Evolutionary conservation across 2,113 vertebrate genomes (phyloP), one percentile per base, ranked within the genome.

Genomic region (Opisthocomus hoazin): DNA sequence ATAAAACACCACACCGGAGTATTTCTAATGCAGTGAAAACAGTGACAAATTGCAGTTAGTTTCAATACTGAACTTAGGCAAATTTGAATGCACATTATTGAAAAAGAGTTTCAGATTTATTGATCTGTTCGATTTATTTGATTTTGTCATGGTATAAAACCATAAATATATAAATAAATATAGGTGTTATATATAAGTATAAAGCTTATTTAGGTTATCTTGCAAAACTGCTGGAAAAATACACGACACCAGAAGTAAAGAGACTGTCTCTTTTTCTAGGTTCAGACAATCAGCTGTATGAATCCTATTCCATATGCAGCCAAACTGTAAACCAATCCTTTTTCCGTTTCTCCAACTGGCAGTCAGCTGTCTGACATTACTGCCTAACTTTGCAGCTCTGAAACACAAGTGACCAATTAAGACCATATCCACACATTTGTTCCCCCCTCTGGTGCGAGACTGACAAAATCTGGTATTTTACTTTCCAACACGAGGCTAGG

Each of bases 351-450:
- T 66, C 79, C 89, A 92, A 93, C 90, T 68, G 81, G 88, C 84
- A 92, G 37, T 97, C 84, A 94, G 92, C 93, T 92, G 77, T 60
- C 84, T 92, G 93, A 90, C 50, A 78, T 78, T 94, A 84, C 83
- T 92, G 96, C 82, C 88, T 92, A 70, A 98, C 96, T 97, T 78
- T 96, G 80, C 91, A 93, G 85, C 88, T 96, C 43, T 96, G 96
- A 98, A 97, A 97, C 84, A 96, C 36, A 97, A 97, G 91, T 64
- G 95, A 89, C 84, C 94, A 97, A 95, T 96, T 96, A 96, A 95
- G 95, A 7, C 86, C 73, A 91, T 54, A 87, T 24, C 95, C 95
- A 96, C 36, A 71, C 30, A 29, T 87, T 95, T 96, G 87, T 57
- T 86, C 90, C 94, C 87, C 91, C 73, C 63, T 69, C 86, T 96